Evolutionary conservation across 1,140 invertebrate species (phyloP).

Genomic region (Hormaphis cornu): DNA sequence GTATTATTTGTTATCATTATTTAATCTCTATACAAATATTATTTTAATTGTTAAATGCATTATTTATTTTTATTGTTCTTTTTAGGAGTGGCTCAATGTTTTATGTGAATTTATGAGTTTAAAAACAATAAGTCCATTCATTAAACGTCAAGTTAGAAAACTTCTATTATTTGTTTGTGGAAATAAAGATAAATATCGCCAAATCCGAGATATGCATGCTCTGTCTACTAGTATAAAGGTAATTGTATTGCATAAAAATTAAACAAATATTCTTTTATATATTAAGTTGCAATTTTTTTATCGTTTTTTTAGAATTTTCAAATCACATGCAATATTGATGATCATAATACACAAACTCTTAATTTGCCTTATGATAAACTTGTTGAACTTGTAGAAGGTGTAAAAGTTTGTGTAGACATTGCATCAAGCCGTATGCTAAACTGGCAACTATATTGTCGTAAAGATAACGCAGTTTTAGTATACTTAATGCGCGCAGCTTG

Average conservation of each 20-base stretch:
- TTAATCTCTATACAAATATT: conserved; percentile 10
- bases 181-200: conserved; percentile 89
- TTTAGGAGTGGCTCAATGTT: conserved; percentile 59
- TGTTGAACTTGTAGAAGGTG: conserved; percentile 85
- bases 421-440: conserved; percentile 82
- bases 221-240: conserved; percentile 70
- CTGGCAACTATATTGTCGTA: conserved; percentile 86
- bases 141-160: conserved; percentile 74
- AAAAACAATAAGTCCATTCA: conserved; percentile 59
- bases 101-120: conserved; percentile 92
- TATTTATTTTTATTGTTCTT: not conserved
- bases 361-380: conserved; percentile 70
- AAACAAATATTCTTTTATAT: no score
- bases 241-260: no score
- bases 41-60: not conserved
- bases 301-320: conserved; percentile 14
- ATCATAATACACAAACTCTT: not conserved
- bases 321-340: conserved; percentile 1
- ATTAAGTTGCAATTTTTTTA: no score
- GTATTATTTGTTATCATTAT: conserved; percentile 4
- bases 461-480: conserved; percentile 59
- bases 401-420: conserved; percentile 89
- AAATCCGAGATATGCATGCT: conserved; percentile 84
- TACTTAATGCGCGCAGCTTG: conserved; percentile 72
- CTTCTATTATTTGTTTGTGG: conserved; percentile 86